A percentile compares a stretch with the other conserved stretches of the same genome.
Conservation (phyloP, 2,888 invertebrate genomes). For the Apodemia mormo region DNA sequence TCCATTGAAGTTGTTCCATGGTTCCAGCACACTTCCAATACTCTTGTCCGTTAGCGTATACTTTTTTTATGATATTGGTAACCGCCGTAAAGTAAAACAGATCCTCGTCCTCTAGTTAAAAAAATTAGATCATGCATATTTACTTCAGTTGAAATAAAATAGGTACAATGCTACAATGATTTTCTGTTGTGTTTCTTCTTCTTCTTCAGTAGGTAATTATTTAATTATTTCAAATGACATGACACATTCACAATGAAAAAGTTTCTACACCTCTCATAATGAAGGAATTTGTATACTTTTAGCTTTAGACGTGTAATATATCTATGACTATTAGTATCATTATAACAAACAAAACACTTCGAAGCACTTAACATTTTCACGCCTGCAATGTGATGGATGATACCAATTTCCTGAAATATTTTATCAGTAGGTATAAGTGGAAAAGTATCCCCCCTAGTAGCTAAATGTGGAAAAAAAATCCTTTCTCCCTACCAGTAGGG, state of each 20-base stretch:
- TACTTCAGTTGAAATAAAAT: background rate
- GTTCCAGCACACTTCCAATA: background rate
- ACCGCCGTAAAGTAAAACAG: background rate
- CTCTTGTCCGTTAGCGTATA: background rate
- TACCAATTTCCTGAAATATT: no score
- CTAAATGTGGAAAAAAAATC: no score
- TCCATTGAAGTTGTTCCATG: no score
- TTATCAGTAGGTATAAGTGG: no score
- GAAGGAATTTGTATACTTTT: background rate
- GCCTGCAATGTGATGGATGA: no score
- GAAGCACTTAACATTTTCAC: background rate
- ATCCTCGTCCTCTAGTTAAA: background rate
- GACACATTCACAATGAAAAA: background rate
- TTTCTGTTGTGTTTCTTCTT: conserved; percentile 1
- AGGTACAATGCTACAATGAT: background rate
- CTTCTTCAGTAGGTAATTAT: background rate
- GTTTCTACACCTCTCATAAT: background rate
- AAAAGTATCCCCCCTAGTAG: no score
- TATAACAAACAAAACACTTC: conserved; percentile 3
- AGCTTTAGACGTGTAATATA: no score
- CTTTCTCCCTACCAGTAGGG: no score
- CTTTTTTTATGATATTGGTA: background rate
- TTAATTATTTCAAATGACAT: background rate
- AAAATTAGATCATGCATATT: conserved; percentile 1
- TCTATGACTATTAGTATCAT: no score